Evolutionary conservation across 2,113 vertebrate species (phyloP).

Genomic region (Colius striatus): DNA sequence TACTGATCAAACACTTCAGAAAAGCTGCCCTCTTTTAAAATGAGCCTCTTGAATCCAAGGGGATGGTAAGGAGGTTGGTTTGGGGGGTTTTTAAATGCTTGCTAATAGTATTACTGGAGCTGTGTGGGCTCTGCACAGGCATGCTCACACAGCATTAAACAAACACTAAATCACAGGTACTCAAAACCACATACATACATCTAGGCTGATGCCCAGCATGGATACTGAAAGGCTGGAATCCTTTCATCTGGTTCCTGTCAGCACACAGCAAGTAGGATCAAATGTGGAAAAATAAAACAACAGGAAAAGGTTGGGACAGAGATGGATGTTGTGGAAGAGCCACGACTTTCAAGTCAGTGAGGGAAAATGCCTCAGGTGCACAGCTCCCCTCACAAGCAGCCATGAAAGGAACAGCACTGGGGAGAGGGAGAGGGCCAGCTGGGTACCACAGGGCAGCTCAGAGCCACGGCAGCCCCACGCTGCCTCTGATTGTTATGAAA

Average conservation of each 20-base stretch:
- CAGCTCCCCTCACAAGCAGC: not conserved
- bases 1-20: not conserved
- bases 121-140: not conserved
- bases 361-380: constrained; percentile 25
- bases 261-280: not conserved
- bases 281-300: not conserved
- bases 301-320: not conserved
- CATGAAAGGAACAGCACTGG: not conserved
- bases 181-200: not conserved
- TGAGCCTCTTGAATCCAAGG: not conserved
- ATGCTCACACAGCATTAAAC: not conserved
- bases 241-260: not conserved
- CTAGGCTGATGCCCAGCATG: not conserved
- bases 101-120: not conserved
- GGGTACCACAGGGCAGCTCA: not conserved
- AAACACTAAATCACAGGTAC: not conserved
- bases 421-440: not conserved
- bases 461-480: not conserved
- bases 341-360: not conserved
- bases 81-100: not conserved
- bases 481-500: constrained; percentile 39
- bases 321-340: not conserved
- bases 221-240: not conserved
- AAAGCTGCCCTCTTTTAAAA: not conserved
- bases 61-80: not conserved